Conservation (phyloP, 2,797 vertebrate species). For the Xerus rutilus region DNA sequence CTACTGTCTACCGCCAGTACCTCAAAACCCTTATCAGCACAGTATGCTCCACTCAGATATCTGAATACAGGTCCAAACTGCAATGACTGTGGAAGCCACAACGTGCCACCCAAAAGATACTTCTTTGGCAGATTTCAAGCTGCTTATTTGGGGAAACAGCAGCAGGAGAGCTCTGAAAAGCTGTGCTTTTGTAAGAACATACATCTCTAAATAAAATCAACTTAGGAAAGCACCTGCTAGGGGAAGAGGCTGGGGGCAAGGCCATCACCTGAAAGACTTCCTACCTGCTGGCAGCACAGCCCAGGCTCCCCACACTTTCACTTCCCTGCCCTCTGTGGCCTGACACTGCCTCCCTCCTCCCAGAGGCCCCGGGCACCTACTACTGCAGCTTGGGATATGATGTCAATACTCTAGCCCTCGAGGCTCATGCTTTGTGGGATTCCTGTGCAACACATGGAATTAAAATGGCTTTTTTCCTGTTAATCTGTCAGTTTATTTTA, state of each 20-base stretch:
- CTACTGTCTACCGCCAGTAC: not conserved
- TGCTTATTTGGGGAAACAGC: not conserved
- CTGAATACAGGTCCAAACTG: not conserved
- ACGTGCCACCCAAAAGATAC: not conserved
- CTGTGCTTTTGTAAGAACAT: not conserved
- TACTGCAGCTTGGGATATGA: not conserved
- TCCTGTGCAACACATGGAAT: not conserved
- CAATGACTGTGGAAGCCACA: rapidly evolving
- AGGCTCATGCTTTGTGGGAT: not conserved
- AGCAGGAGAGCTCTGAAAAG: not conserved
- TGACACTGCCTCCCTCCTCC: not conserved
- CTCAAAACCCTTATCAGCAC: not conserved
- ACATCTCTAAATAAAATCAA: not conserved
- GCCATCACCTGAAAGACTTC: not conserved
- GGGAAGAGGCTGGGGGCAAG: not conserved
- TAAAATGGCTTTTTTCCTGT: not conserved
- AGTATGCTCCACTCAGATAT: not conserved
- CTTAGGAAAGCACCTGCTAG: rapidly evolving
- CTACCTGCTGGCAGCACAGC: not conserved
- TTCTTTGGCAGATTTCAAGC: not conserved
- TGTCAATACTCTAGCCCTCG: too few relatives aligned
- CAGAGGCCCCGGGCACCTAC: not conserved
- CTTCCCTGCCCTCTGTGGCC: not conserved
- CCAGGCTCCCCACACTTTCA: rapidly evolving
- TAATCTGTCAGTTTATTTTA: not conserved